Evolutionary conservation across 1,140 invertebrate genomes (phyloP), one percentile per base, ranked within the genome.

Genomic region (Aricia agestis): DNA sequence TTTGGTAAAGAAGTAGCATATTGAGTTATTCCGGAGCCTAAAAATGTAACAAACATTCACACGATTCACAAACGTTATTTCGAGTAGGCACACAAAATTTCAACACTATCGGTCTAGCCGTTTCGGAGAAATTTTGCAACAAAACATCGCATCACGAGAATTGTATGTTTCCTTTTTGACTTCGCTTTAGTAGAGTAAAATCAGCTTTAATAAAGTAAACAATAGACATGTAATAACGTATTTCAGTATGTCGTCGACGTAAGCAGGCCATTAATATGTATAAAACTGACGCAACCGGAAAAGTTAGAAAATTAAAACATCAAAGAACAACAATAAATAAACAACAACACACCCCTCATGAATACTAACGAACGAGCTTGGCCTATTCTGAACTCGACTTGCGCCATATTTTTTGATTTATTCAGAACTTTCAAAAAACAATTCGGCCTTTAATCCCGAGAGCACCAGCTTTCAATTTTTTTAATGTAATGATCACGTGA

Each of bases 301-400:
- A 19, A 59, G 58, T 59, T 59, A 19, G n/a, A 59, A 59, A 59
- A 59, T 59, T 59, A 59, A 10, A 59, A 59, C 58, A 59, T 59
- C 58, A 59, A 59, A 59, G 58, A 59, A 59, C 58, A 59, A 19
- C 58, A 59, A 59, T 59, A 59, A 59, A 59, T 59, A 59, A 59
- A 59, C 58, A 59, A 7, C 15, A 59, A 59, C 58, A 58, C 13
- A 18, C 17, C 58, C n/a, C 58, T 59, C 58, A 59, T 59, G 58
- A 59, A 59, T 59, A 59, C 58, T 59, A 59, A 59, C 58, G 58
- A 59, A n/a, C 18, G 17, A 18, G 58, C 58, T 59, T 17, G 15
- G 58, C 58, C 58, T n/a, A n/a, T 11, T 59, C 17, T 18, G 58
- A 59, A 18, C 58, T 59, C 17, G 58, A 59, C 58, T 59, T 59